phyloP scores from a whole-genome alignment of 2,888 invertebrate genomes.

The Nezara viridula region DNA sequence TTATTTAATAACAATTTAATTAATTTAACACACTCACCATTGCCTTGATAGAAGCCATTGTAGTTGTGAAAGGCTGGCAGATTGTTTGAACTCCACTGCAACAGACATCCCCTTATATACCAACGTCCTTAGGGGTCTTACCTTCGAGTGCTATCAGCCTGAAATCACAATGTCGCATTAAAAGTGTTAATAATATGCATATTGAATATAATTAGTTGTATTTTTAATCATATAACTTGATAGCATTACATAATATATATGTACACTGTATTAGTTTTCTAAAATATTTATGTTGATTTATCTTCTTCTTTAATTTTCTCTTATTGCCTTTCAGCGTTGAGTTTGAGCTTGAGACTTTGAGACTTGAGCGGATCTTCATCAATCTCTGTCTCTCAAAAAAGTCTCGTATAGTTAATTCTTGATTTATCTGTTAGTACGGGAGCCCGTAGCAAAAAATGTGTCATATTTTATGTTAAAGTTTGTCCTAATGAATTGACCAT shows the following conservation, averaged over 20 bases:
- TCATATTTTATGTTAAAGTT: too few relatives aligned
- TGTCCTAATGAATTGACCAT: too few relatives aligned
- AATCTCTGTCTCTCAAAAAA: too few relatives aligned
- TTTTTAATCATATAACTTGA: background rate
- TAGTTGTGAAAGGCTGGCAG: background rate
- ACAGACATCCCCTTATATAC: background rate
- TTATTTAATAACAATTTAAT: background rate
- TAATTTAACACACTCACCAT: background rate
- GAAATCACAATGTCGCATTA: background rate
- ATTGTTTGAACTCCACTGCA: background rate
- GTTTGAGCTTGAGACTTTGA: too few relatives aligned
- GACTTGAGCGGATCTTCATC: too few relatives aligned
- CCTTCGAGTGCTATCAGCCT: background rate
- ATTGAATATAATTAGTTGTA: background rate
- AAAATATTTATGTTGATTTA: too few relatives aligned
- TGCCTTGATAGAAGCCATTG: background rate
- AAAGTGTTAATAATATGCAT: conserved; percentile 6
- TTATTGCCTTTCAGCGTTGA: too few relatives aligned
- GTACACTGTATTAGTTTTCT: too few relatives aligned
- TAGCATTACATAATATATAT: background rate
- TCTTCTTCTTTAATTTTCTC: too few relatives aligned
- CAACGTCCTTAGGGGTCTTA: background rate
- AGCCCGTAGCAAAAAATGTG: too few relatives aligned
- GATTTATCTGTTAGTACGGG: too few relatives aligned
- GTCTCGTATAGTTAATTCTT: too few relatives aligned